Evolutionary conservation across 2,797 vertebrate genomes (phyloP).

Genomic region (Leptodactylus fallax): DNA sequence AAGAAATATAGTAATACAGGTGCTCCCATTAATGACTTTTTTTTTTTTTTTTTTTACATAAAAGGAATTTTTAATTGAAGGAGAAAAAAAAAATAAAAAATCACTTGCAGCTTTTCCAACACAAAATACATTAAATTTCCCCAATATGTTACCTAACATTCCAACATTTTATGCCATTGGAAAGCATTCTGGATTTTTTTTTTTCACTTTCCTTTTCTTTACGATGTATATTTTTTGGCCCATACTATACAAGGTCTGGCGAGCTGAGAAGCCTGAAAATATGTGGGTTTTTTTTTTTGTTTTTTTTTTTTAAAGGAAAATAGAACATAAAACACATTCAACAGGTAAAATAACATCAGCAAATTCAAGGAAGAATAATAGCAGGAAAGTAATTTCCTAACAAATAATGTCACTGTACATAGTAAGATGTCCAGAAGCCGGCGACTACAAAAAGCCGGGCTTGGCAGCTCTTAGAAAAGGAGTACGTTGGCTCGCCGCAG

Average conservation of each 20-base stretch:
- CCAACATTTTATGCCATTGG: slow-evolving; percentile 61
- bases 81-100: slow-evolving; percentile 28
- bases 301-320: not conserved
- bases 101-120: slow-evolving; percentile 40
- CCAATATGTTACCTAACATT: slow-evolving; percentile 54
- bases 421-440: not conserved
- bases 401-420: not conserved
- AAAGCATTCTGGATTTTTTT: slow-evolving; percentile 55
- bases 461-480: not conserved
- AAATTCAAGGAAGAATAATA: not conserved
- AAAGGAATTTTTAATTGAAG: slow-evolving; percentile 45
- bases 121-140: slow-evolving; percentile 45
- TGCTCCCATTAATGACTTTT: slow-evolving; percentile 29
- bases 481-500: not conserved
- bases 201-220: slow-evolving; percentile 44
- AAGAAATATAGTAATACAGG: slow-evolving; percentile 23
- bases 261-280: slow-evolving; percentile 39
- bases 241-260: slow-evolving; percentile 46
- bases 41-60: slow-evolving; percentile 8
- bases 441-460: not conserved
- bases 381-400: not conserved
- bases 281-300: slow-evolving; percentile 6
- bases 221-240: slow-evolving; percentile 62
- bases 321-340: slow-evolving; percentile 1
- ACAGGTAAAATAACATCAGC: not conserved